Evolutionary conservation across 1,140 invertebrate species (phyloP), one percentile per base, ranked within the genome.

Genomic region (Trichonephila clavata): DNA sequence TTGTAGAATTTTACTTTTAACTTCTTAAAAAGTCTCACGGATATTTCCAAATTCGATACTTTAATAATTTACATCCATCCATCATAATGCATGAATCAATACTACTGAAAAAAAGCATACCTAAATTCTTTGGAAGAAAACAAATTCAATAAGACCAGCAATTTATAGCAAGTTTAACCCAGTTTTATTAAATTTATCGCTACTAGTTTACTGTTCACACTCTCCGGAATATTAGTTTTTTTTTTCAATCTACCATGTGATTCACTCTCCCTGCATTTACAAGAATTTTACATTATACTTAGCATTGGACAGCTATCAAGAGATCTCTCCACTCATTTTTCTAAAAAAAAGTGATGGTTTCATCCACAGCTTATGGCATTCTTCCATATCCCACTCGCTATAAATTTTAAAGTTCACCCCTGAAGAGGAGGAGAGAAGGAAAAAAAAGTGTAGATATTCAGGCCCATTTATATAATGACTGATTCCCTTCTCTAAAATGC

Each of bases 381-480:
- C 39, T 57, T 65, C 84, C 84, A 88, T 88, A 68, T 68, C 32
- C 60, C 86, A 20, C 61, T n/a, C 20, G 59, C 86, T 88, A 88
- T 88, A 88, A 88, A 88, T 88, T 88, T 88, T 68, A 88, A 88
- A 43, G 61, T 50, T 24, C 63, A 68, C 27, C 61, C 63, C 32
- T 32, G 60, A 68, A 57, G 63, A 50, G 61, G 8, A 32, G 59
- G 61, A 5, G 59, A 86, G 59, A 32, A 57, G 27, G 68, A 80
- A 90, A 80, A 80, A 39, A 39, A 39, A 39, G 32, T 63, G 63
- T 59, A 68, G 86, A 50, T 80, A 90, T 90, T 80, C 50, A 50
- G 50, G 18, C 88, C 88, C 88, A 90, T 90, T 90, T 90, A 90
- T 90, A 90, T 90, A 90, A 90, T 90, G 88, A 90, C 88, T 90